Conservation (phyloP, 2,113 vertebrate genomes). For the Chaetodon auriga region DNA sequence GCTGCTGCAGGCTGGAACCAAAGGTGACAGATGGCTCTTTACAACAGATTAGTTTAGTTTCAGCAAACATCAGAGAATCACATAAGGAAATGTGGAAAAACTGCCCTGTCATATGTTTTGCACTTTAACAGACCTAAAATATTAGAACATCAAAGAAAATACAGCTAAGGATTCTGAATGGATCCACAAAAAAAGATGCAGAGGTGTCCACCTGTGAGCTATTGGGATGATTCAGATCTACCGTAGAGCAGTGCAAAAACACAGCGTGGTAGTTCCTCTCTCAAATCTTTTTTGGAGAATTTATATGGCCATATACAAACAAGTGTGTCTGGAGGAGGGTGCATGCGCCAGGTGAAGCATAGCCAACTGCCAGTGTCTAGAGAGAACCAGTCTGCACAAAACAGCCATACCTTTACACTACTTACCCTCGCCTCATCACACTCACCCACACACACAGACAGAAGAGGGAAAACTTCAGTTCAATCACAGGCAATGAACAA, state of each 20-base stretch:
- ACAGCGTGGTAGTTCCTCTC: neutral
- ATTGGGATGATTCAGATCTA: neutral
- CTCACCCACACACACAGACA: slow-evolving; percentile 33
- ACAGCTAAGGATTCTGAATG: neutral
- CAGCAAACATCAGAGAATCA: slow-evolving; percentile 32
- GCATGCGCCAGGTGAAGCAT: slow-evolving; percentile 45
- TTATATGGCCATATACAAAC: neutral
- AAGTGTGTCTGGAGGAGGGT: slow-evolving; percentile 2
- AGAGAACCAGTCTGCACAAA: slow-evolving; percentile 64
- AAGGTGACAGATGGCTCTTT: slow-evolving; percentile 37
- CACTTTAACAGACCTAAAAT: neutral
- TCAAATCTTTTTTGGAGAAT: neutral
- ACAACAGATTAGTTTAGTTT: slow-evolving; percentile 23
- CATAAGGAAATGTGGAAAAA: slow-evolving; percentile 25
- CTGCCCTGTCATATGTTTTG: slow-evolving; percentile 4
- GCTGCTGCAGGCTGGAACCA: slow-evolving; percentile 42
- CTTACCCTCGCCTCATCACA: slow-evolving; percentile 56
- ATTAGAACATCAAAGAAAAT: neutral
- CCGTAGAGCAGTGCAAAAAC: neutral
- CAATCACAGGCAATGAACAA: slow-evolving; percentile 9
- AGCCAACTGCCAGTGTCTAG: slow-evolving; percentile 37
- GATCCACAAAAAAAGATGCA: neutral
- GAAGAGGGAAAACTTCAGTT: neutral
- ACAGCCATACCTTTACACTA: slow-evolving; percentile 69
- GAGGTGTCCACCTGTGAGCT: neutral